Percentiles rank a stretch among this genome's conserved stretches.
Conservation (phyloP, 2,113 vertebrate genomes). For the Heterotilapia buettikoferi region DNA sequence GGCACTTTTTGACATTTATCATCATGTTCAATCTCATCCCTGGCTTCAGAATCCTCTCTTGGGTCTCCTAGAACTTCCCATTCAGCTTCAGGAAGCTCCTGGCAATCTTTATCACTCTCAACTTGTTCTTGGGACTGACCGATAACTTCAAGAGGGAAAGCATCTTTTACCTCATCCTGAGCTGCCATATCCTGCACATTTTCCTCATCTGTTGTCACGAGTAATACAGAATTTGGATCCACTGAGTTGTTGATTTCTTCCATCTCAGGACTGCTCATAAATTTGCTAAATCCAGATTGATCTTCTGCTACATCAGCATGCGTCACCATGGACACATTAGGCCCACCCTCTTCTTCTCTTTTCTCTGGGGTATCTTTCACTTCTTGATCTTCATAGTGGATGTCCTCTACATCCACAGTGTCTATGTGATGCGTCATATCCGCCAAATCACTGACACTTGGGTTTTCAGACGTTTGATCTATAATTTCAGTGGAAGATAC, state of each 20-base stretch:
- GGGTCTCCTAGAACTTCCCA: slow-evolving; percentile 17
- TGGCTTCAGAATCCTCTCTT: background rate
- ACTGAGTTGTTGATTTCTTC: slow-evolving; percentile 35
- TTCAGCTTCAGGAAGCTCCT: background rate
- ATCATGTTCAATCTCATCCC: background rate
- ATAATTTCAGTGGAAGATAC: background rate
- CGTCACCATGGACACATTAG: slow-evolving; percentile 23
- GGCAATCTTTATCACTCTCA: background rate
- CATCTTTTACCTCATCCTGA: background rate
- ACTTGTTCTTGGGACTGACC: background rate
- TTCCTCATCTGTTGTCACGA: background rate
- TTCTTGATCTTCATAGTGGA: background rate
- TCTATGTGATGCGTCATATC: background rate
- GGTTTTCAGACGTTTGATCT: background rate
- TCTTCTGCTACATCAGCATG: slow-evolving; percentile 26
- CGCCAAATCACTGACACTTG: background rate
- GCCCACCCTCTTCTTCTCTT: slow-evolving; percentile 19
- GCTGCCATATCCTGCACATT: background rate
- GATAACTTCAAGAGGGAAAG: background rate
- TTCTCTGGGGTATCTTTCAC: background rate
- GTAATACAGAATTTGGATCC: slow-evolving; percentile 12
- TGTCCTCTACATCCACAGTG: background rate
- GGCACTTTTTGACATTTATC: background rate
- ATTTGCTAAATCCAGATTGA: background rate
- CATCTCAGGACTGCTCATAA: background rate